Base-by-base conservation (phyloP, 2,797 vertebrate genomes). In the Forpus xanthops region DNA sequence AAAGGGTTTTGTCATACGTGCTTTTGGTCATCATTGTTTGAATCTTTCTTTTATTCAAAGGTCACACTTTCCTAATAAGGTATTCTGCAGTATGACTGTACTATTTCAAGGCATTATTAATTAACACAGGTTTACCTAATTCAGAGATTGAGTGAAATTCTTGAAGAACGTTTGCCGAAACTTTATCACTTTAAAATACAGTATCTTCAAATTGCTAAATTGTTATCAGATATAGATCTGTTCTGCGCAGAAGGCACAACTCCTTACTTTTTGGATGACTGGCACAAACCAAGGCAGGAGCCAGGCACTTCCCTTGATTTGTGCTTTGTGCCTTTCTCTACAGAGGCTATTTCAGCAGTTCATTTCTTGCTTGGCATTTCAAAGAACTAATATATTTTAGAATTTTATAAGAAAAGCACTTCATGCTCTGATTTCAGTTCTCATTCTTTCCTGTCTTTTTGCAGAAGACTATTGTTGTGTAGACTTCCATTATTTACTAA, bases 51-150 rank as follows among this genome's bases (percentile, higher is more conserved):
- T n/a, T 60, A 21, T 60, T 79, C 25, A 52, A 74, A 64, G 65
- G 33, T 18, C 1, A 0, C 24, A 7, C 6, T 44, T 82, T 42
- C 23, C 13, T 52, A 3, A 52, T 64, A 55, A 0, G 5, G 8
- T 39, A 11, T 35, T 61, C 17, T 70, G 50, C 30, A 14, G 4
- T 60, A 31, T 55, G 44, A 37, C 28, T 60, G 2, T 60, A 20
- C 9, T 73, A 0, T 67, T 79, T 70, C 33, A 61, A 67, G 39
- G 16, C 66, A 52, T 20, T 85, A 9, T 50, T 76, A 50, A 35
- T 31, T 82, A 50, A 37, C 11, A 31, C 13, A 85, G 21, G 41
- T 62, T 6, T 66, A 8, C 15, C 45, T 45, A 4, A 39, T 70
- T 78, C n/a, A 76, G 55, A 73, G 35, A 2, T 5, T 49, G 42